These are phyloP conservation scores for Cataglyphis rosenhaueri DNA, from an alignment of 2,888 invertebrate species.

Conservation along the genomic window DNA sequence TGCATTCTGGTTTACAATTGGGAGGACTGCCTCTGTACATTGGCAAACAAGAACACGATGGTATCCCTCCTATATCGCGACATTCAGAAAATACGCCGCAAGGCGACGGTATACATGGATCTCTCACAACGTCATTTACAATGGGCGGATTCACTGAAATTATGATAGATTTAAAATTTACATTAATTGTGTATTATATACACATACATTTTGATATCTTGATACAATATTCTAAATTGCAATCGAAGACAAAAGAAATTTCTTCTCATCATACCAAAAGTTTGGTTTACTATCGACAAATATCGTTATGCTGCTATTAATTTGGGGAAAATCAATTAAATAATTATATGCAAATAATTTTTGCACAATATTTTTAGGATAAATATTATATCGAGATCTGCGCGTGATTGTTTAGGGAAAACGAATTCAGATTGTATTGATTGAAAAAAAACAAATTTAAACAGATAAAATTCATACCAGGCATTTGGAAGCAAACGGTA, in stretches of 20 bases:
- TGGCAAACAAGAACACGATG: slow-evolving; percentile 86
- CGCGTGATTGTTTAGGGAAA: background rate
- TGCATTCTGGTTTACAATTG: slow-evolving; percentile 90
- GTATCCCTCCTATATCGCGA: slow-evolving; percentile 87
- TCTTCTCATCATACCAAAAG: background rate
- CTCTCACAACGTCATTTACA: slow-evolving; percentile 78
- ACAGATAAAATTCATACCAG: slow-evolving; percentile 83
- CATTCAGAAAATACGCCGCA: slow-evolving; percentile 94
- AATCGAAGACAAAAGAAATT: background rate
- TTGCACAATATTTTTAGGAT: background rate
- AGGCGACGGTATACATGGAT: slow-evolving; percentile 87
- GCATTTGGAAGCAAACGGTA: slow-evolving; percentile 77
- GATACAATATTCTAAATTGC: background rate
- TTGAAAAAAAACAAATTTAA: background rate
- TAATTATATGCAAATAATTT: background rate
- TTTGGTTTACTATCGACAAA: background rate
- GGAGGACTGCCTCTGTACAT: slow-evolving; percentile 88
- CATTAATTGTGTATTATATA: background rate
- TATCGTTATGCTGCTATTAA: background rate
- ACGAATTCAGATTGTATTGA: background rate
- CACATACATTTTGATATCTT: background rate
- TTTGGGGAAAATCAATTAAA: background rate
- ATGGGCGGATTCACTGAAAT: slow-evolving; percentile 44
- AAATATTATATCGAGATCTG: slow-evolving; percentile 3
- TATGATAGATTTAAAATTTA: background rate